Evolutionary conservation across 2,797 vertebrate species (phyloP).

Genomic region (Botia almorhae): DNA sequence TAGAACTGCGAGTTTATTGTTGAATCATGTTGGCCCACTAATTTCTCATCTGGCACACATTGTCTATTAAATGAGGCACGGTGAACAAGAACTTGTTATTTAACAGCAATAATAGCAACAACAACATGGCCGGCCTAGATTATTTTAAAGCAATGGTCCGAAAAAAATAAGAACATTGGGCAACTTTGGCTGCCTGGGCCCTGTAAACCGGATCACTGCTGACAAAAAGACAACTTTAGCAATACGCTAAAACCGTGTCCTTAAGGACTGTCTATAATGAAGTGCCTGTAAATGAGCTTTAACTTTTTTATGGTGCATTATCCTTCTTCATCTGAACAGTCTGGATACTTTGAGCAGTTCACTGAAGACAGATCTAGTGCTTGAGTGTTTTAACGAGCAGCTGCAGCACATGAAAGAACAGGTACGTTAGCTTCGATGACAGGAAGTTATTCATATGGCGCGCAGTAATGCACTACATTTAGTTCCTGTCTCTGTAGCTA

Average conservation of each 20-base stretch:
- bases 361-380: slow-evolving; percentile 12
- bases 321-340: slow-evolving; percentile 14
- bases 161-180: slow-evolving; percentile 47
- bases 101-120: slow-evolving; percentile 4
- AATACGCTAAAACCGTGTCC: neutral
- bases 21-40: slow-evolving; percentile 51
- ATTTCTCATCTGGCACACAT: slow-evolving; percentile 42
- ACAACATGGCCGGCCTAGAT: slow-evolving; percentile 68
- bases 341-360: slow-evolving; percentile 30
- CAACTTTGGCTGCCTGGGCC: neutral
- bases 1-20: slow-evolving; percentile 75
- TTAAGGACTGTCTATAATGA: slow-evolving; percentile 1
- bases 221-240: slow-evolving; percentile 1
- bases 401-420: slow-evolving; percentile 59
- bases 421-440: slow-evolving; percentile 58
- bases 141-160: slow-evolving; percentile 65
- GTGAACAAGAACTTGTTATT: slow-evolving; percentile 75
- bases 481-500: neutral
- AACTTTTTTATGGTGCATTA: slow-evolving; percentile 14
- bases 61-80: slow-evolving; percentile 72
- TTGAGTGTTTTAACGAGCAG: slow-evolving; percentile 53
- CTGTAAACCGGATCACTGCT: slow-evolving; percentile 6
- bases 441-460: slow-evolving; percentile 1
- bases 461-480: neutral
- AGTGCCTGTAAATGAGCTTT: slow-evolving; percentile 3